Evolutionary conservation across 2,113 vertebrate species (phyloP), one percentile per base, ranked within the genome.

Genomic region (Chroicocephalus ridibundus): DNA sequence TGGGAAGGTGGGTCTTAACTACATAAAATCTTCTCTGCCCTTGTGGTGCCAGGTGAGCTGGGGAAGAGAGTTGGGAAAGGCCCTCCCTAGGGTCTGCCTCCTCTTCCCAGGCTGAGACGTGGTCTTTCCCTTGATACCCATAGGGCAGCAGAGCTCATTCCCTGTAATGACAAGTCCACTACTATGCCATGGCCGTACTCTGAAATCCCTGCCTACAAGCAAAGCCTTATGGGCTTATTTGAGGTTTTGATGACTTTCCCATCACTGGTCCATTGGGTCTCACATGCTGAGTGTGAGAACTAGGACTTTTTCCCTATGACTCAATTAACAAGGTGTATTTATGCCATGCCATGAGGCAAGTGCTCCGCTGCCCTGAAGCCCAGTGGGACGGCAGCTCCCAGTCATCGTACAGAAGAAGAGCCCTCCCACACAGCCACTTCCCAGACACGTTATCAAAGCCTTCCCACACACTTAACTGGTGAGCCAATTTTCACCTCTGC

Each of bases 291-390:
- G 26, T 17, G 20, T 8, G 14, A 90, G 52, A 34, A 2, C 29
- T 70, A 70, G 32, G 49, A 52, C 38, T 16, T 61, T 69, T 22
- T 54, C 51, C 65, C 51, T 18, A 3, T 51, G 49, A 55, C 44
- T 82, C n/a, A 10, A n/a, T 57, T 88, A 78, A 69, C n/a, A 21
- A 3, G 0, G 0, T 3, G 9, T 12, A 52, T 78, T 84, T 88
- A 54, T 0, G 0, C 21, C 0, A 0, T 16, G 40, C n/a, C 0
- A 0, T 1, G 3, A 76, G 52, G 49, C 34, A 62, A 82, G 29
- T 0, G 3, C 40, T 42, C 34, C 0, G 0, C 38, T 0, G 0
- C 46, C 22, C 60, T 24, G n/a, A 64, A 32, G 38, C 27, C n/a
- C 54, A 32, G 70, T 0, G 0, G n/a, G 38, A 51, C 36, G 42